Evolutionary conservation across 2,113 vertebrate species (phyloP).

Genomic region (Ictalurus punctatus): DNA sequence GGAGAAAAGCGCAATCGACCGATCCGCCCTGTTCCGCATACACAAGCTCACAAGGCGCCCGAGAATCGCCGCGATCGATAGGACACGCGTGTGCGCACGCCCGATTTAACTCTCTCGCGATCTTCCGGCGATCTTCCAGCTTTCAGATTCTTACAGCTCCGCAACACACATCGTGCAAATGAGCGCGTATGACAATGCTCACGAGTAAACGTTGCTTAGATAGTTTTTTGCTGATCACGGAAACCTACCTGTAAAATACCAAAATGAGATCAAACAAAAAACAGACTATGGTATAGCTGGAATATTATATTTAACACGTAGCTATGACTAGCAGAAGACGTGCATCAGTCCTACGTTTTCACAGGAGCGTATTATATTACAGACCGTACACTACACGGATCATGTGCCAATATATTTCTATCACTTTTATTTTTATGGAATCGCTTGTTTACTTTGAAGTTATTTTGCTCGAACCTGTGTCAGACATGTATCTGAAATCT

Average conservation of each 20-base stretch:
- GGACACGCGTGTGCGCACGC: background rate
- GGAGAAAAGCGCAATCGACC: background rate
- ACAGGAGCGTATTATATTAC: slow-evolving; percentile 10
- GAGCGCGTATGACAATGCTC: background rate
- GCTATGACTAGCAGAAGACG: background rate
- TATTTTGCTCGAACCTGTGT: background rate
- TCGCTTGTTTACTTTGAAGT: background rate
- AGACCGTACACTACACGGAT: background rate
- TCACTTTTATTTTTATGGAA: background rate
- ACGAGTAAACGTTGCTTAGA: background rate
- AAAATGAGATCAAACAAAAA: background rate
- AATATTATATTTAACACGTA: background rate
- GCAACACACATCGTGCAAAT: background rate
- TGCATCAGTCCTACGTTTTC: background rate
- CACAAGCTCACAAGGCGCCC: background rate
- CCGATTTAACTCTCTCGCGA: too few species aligned
- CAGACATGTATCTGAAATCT: background rate
- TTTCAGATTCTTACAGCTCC: background rate
- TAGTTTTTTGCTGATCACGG: too few species aligned
- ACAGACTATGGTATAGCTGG: background rate
- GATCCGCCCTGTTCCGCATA: background rate
- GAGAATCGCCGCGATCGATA: background rate
- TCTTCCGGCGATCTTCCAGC: background rate
- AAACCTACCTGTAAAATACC: background rate
- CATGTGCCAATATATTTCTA: slow-evolving; percentile 37